Percentiles rank a stretch among this genome's conserved stretches.
These are phyloP conservation scores for Microctonus aethiopoides DNA, from an alignment of 2,888 invertebrate species.

Conservation along the genomic window DNA sequence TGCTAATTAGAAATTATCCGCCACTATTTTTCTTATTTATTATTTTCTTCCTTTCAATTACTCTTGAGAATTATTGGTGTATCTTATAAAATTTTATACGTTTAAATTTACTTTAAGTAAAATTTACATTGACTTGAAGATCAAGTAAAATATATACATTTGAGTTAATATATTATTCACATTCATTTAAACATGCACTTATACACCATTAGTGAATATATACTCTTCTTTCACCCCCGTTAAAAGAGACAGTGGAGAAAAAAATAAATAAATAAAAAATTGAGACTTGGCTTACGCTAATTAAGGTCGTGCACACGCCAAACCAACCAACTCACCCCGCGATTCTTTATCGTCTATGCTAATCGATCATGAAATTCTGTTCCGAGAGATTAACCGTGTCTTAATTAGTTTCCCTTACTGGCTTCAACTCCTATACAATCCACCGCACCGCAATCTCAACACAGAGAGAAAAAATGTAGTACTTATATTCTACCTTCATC, in stretches of 20 bases:
- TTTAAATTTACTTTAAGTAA: not conserved
- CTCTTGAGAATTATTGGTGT: not conserved
- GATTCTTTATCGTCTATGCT: constrained; percentile 57
- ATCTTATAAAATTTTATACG: not conserved
- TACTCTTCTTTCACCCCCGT: not conserved
- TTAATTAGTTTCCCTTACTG: constrained; percentile 60
- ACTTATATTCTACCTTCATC: constrained; percentile 7
- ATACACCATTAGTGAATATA: not conserved
- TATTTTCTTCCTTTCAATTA: not conserved
- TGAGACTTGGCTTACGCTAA: constrained; percentile 52
- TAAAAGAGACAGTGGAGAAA: constrained; percentile 17
- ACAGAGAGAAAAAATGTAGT: not conserved
- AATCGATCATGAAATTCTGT: constrained; percentile 61
- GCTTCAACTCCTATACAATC: constrained; percentile 20
- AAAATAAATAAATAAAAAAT: constrained; percentile 28
- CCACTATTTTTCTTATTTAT: constrained; percentile 7
- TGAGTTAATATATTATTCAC: not conserved
- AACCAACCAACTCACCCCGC: constrained; percentile 37
- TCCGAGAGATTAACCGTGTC: constrained; percentile 59
- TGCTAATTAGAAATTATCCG: constrained; percentile 7
- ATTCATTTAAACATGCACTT: not conserved
- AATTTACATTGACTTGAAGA: not conserved
- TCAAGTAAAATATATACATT: not conserved
- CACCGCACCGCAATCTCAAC: not conserved
- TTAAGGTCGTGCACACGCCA: constrained; percentile 58